phyloP scores from a whole-genome alignment of 2,888 invertebrate genomes.

The Drosophila quinaria region DNA sequence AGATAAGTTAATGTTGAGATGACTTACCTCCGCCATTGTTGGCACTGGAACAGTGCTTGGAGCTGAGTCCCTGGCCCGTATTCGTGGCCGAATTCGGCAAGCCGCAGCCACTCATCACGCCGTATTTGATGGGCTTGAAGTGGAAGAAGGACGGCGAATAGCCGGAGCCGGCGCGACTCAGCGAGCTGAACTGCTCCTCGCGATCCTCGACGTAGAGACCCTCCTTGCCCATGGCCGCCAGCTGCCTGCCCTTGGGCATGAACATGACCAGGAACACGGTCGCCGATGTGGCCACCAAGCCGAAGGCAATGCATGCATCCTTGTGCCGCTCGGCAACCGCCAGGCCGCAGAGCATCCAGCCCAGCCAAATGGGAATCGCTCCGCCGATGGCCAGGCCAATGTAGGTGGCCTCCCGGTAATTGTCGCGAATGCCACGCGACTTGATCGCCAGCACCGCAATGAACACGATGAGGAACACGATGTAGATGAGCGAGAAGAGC shows the following conservation, averaged over 20 bases:
- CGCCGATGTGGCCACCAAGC: slow-evolving; percentile 93
- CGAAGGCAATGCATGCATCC: slow-evolving; percentile 96
- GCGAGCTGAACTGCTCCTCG: slow-evolving; percentile 93
- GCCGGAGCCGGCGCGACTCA: slow-evolving; percentile 92
- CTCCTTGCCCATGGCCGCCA: slow-evolving; percentile 96
- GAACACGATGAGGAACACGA: slow-evolving; percentile 93
- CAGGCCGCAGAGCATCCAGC: slow-evolving; percentile 93
- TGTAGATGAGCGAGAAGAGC: slow-evolving; percentile 92
- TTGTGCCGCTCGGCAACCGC: slow-evolving; percentile 92
- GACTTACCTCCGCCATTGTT: slow-evolving; percentile 84
- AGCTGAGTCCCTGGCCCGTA: slow-evolving; percentile 85
- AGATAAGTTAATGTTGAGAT: slow-evolving; percentile 1
- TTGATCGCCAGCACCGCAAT: slow-evolving; percentile 94
- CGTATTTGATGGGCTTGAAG: slow-evolving; percentile 94
- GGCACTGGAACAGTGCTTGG: slow-evolving; percentile 86
- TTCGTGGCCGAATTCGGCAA: slow-evolving; percentile 86
- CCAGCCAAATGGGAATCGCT: slow-evolving; percentile 94
- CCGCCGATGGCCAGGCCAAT: slow-evolving; percentile 95
- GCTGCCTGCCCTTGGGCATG: slow-evolving; percentile 95
- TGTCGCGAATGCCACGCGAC: slow-evolving; percentile 95
- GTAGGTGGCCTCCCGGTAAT: slow-evolving; percentile 96
- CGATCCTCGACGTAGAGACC: slow-evolving; percentile 93
- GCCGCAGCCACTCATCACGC: slow-evolving; percentile 87
- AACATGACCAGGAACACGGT: slow-evolving; percentile 97
- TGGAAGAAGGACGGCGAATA: slow-evolving; percentile 97